Evolutionary conservation across 1,140 invertebrate species (phyloP), one percentile per base, ranked within the genome.

Genomic region (Temnothorax curvispinosus): DNA sequence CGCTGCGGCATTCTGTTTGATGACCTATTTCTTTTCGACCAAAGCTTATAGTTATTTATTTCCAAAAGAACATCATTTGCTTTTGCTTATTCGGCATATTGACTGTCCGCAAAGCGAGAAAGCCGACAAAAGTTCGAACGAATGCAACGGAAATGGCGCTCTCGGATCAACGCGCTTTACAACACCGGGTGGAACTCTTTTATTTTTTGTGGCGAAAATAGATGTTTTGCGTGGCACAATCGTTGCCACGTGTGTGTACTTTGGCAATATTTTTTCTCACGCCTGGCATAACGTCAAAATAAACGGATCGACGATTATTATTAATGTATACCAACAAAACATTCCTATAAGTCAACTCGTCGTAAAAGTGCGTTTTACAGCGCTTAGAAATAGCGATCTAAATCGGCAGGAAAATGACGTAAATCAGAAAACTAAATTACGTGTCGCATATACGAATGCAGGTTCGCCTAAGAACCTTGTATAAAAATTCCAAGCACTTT

Each of bases 261-360:
- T 60, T 60, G 41, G 8, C 74, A 74, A 74, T 84, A 84, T 74
- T 84, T 75, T 41, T 75, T 62, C 54, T n/a, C 44, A 74, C 2
- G 80, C 13, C 32, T 84, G 80, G 80, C 80, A n/a, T 84, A 75
- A 74, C n/a, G 54, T 84, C 80, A 84, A 84, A 69, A 84, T 84
- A 84, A 84, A 84, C 44, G 44, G 35, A 60, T 60, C 67, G 65
- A 44, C 27, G 52, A 82, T 82, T 69, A 71, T 82, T 69, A 71
- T 69, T 71, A 74, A 74, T 47, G 41, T 81, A 60, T 2, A 58
- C 35, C 65, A 21, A 44, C 7, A 44, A 27, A 27, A 47, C 67
- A 47, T 47, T 72, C 27, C 41, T 38, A 44, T 35, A 74, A 74
- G 32, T 72, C 54, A 47, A 82, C 15, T 21, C 8, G 50, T 65